These are phyloP conservation scores for Drosophila eugracilis DNA, from an alignment of 1,140 invertebrate species.

Conservation along the genomic window DNA sequence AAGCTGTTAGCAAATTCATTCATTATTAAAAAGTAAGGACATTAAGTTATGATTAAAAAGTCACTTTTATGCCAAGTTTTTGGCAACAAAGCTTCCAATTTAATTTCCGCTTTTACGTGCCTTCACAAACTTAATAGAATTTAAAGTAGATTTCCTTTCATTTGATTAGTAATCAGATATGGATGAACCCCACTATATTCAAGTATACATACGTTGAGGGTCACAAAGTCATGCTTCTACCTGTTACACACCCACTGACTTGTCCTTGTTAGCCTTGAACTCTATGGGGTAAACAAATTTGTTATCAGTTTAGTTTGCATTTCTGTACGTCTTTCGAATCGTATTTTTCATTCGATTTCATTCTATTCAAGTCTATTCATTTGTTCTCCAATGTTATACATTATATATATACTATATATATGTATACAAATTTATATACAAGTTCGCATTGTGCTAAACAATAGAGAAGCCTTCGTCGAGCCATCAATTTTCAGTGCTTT, in stretches of 20 bases:
- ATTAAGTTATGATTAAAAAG: too few species aligned
- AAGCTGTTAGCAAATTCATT: too few species aligned
- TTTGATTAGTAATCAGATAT: constrained; percentile 14
- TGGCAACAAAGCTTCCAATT: not conserved
- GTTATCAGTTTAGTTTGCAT: constrained; percentile 44
- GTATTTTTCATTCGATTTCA: constrained; percentile 23
- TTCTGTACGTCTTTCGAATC: constrained; percentile 13
- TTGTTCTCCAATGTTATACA: constrained; percentile 5
- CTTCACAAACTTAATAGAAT: not conserved
- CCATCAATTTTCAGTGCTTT: constrained; percentile 50
- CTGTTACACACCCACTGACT: constrained; percentile 18
- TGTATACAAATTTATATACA: constrained; percentile 4
- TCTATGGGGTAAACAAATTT: constrained; percentile 42
- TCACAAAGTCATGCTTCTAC: not conserved
- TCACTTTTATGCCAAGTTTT: too few species aligned
- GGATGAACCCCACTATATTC: not conserved
- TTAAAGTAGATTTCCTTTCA: not conserved
- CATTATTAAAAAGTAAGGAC: too few species aligned
- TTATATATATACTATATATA: too few species aligned
- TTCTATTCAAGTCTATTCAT: constrained; percentile 43
- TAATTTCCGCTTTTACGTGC: not conserved
- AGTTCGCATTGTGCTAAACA: constrained; percentile 22
- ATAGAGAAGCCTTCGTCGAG: constrained; percentile 34
- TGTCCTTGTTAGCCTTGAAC: constrained; percentile 27
- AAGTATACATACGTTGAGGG: constrained; percentile 1